A percentile compares a stretch with the other conserved stretches of the same genome.
Conservation (phyloP, 2,113 vertebrate genomes). For the Dissostichus mawsoni region DNA sequence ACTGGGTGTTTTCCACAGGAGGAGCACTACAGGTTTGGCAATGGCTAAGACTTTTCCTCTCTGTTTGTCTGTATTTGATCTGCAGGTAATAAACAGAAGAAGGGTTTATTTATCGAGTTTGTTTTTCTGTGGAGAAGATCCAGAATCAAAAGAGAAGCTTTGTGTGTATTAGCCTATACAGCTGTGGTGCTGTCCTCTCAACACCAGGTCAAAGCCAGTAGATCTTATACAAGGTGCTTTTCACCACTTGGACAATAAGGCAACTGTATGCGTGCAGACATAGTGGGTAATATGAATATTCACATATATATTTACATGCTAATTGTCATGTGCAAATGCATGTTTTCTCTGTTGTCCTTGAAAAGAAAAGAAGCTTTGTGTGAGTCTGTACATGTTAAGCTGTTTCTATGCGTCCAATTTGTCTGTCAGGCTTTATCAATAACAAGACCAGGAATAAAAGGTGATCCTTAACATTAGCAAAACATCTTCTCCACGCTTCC, state of each 20-base stretch:
- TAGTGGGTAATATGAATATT: too few species aligned
- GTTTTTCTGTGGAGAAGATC: slow-evolving; percentile 41
- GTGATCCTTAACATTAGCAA: background rate
- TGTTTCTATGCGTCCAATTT: background rate
- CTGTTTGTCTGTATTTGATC: slow-evolving; percentile 2
- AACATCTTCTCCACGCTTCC: background rate
- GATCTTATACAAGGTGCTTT: slow-evolving; percentile 37
- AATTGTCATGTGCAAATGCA: too few species aligned
- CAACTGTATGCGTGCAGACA: too few species aligned
- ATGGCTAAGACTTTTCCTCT: background rate
- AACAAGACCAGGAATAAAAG: slow-evolving; percentile 5
- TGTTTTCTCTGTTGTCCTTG: slow-evolving; percentile 30
- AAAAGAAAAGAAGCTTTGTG: slow-evolving; percentile 2
- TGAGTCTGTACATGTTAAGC: background rate
- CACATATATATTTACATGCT: too few species aligned
- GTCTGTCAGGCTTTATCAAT: slow-evolving; percentile 21
- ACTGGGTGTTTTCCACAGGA: slow-evolving; percentile 5
- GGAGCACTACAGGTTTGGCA: slow-evolving; percentile 2
- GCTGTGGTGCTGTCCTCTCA: slow-evolving; percentile 27
- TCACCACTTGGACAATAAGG: too few species aligned
- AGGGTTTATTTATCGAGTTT: slow-evolving; percentile 31
- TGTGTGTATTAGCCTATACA: slow-evolving; percentile 36
- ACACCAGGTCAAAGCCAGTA: slow-evolving; percentile 29
- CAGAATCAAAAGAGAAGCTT: slow-evolving; percentile 45
- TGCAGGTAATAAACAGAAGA: slow-evolving; percentile 10